Base-by-base conservation (phyloP, 2,888 invertebrate species). In the Drosophila tripunctata region DNA sequence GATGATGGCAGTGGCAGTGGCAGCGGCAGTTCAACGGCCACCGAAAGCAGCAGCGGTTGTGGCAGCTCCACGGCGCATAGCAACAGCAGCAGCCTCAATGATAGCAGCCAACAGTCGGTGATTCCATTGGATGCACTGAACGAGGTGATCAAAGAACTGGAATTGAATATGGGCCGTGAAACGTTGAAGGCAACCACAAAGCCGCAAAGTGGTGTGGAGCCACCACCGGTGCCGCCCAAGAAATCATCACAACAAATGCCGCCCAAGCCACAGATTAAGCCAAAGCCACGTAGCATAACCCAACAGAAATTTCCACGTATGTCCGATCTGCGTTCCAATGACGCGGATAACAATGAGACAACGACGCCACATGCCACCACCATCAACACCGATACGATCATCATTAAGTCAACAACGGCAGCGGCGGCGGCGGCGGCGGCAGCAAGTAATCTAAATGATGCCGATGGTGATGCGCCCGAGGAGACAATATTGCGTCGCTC, bases 241-340 rank as follows among this genome's bases (percentile, higher is more conserved):
- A 90, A 90, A 58, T 85, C 85, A 8, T 89, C 93, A 70, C 88
- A 90, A 35, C 91, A 91, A 14, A 57, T 92, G 38, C 90, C 90
- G 44, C 89, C 90, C 40, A 90, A 91, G 70, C 92, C 92, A 58
- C 92, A 93, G 82, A 93, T 94, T 4, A 93, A 94, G 92, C 94
- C 94, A 75, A 92, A 91, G 75, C 92, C 91, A 35, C 75, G 83
- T 38, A 81, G 87, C 17, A 82, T 89, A 2, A 87, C 89, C 19
- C 87, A 91, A 55, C 82, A 90, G 51, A 91, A 91, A 68, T 83
- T 92, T 36, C 89, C 90, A 4, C 90, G 91, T 70, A 74, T 92
- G 4, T 91, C 92, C 51, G 92, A 92, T 84, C 87, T 92, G 44
- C 88, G 90, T 4, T 51, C 88, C 14, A 86, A 87, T 5, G 78